Evolutionary conservation across 2,888 invertebrate genomes (phyloP), one percentile per base, ranked within the genome.

Genomic region (Folsomia candida): DNA sequence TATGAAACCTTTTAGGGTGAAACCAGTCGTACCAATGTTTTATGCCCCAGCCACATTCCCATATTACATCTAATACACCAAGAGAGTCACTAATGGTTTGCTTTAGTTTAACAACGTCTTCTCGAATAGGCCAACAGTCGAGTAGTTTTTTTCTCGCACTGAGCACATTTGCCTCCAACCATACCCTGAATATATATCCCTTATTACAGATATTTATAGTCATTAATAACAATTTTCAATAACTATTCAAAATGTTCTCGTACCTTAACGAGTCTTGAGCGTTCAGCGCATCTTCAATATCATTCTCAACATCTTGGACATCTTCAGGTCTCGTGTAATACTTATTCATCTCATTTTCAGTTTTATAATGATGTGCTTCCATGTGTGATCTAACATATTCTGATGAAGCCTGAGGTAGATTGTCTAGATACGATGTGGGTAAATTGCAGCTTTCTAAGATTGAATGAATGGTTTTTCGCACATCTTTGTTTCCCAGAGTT

Each of bases 21-120:
- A n/a, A n/a, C n/a, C n/a, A n/a, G n/a, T n/a, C n/a, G n/a, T n/a
- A n/a, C n/a, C n/a, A 94, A 82, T 95, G 94, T 79, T 91, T 90
- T 70, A 91, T 89, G 81, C 93, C 92, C 93, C 93, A 93, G 11
- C 93, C 93, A 81, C 90, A 91, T 80, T 93, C 93, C 87, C 92
- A 93, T 26, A 87, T 83, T 2, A 91, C 86, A 75, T 89, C 87
- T 51, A 84, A 84, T 18, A 91, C 81, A 29, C 86, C 85, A 65
- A 89, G 84, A 69, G 83, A 79, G 58, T 86, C 81, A 80, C 87
- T 86, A 57, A 93, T 85, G 64, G 85, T 83, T 61, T 86, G 84
- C 78, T 87, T 87, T 62, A 93, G 83, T 70, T 87, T 86, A 67
- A 87, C 84, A 14, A 94, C 91, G 85, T 96, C 94, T 62, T 89